phyloP scores from a whole-genome alignment of 2,888 invertebrate genomes.

The Dryocosmus kuriphilus region DNA sequence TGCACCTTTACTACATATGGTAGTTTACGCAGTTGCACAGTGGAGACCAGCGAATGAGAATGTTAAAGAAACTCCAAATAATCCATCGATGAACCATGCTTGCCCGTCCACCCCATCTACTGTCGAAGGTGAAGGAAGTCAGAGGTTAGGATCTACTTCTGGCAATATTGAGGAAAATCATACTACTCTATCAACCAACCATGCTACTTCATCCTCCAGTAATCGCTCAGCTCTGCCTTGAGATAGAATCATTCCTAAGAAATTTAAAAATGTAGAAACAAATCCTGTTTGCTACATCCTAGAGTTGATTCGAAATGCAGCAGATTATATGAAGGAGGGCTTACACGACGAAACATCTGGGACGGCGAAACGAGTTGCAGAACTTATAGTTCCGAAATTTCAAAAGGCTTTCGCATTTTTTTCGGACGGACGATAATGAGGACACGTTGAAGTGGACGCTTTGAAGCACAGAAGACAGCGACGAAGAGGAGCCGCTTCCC shows the following conservation, averaged over 20 bases:
- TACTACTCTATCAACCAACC: not conserved
- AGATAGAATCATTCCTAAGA: slow-evolving; percentile 4
- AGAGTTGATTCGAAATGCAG: not conserved
- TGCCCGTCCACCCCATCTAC: too few relatives aligned
- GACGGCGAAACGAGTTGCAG: not conserved
- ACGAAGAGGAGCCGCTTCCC: not conserved
- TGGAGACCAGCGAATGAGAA: too few relatives aligned
- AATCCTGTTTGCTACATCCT: not conserved
- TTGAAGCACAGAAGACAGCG: too few relatives aligned
- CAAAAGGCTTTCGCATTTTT: not conserved
- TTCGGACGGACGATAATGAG: too few relatives aligned
- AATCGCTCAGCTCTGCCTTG: too few relatives aligned
- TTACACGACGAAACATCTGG: not conserved
- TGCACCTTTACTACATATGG: too few relatives aligned
- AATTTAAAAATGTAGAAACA: not conserved
- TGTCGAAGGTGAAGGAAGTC: too few relatives aligned
- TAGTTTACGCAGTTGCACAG: too few relatives aligned
- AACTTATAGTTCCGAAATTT: not conserved
- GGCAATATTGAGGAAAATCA: not conserved
- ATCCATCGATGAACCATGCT: too few relatives aligned
- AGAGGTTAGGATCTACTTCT: not conserved
- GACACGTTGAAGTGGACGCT: too few relatives aligned
- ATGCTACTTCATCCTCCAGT: not conserved
- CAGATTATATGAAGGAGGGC: not conserved
- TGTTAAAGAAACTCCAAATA: too few relatives aligned